Evolutionary conservation across 2,113 vertebrate genomes (phyloP), one percentile per base, ranked within the genome.

Genomic region (Pycnonotus jocosus): DNA sequence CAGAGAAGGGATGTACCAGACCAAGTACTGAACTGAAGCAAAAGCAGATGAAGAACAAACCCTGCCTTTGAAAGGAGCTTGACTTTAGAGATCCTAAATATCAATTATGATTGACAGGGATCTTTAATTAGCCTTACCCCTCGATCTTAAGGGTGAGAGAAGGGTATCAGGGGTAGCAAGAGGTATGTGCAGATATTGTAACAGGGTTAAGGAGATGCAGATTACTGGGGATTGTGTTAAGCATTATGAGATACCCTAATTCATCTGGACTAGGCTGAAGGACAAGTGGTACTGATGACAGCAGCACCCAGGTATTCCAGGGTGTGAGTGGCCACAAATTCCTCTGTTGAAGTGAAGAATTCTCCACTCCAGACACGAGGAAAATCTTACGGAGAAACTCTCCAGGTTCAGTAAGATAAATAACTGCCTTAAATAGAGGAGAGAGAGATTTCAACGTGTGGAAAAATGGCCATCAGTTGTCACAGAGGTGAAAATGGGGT

Each of bases 321-420:
- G 13, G 7, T 25, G 17, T 77, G 62, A 92, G 45, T 6, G 15
- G n/a, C 33, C 83, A 72, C 48, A 79, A 74, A 88, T 77, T 88
- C 84, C 37, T 61, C 47, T 80, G 58, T 44, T 92, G 86, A 95
- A 93, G 82, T 80, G 91, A 60, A 76, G 54, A 64, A 82, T 64
- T 86, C 54, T 83, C 28, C 77, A 53, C 40, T 86, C 58, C 24
- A 85, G 14, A 25, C 66, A 82, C 0, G 3, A 93, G 12, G 71
- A 95, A 93, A 95, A 92, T 40, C 68, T 65, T 77, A 79, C 19
- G 73, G 40, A 92, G 83, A 95, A 93, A 33, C 22, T 92, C 15
- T 82, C n/a, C 62, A 90, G 80, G 68, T 86, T 48, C 76, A 57
- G 45, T 53, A 72, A 88, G 62, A 86, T 61, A 80, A 86, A 57